Evolutionary conservation across 2,888 invertebrate genomes (phyloP), one percentile per base, ranked within the genome.

Genomic region (Megastigmus dorsalis): DNA sequence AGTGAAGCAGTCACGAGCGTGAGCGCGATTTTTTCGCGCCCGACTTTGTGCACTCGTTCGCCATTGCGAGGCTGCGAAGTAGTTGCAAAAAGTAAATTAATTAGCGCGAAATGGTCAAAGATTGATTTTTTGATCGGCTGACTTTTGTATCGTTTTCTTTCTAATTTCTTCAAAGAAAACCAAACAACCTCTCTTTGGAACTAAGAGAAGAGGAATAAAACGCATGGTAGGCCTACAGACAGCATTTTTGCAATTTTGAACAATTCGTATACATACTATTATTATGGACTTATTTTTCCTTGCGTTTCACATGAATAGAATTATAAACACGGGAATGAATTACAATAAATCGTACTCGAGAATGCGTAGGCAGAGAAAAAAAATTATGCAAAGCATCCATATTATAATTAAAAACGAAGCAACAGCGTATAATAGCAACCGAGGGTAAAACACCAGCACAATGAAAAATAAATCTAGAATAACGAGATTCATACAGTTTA

Each of bases 371-470:
- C 3, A 41, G 28, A 18, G n/a, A 50, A 33, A 50, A 63, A 20
- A 18, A 55, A n/a, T n/a, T n/a, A n/a, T n/a, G n/a, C n/a, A 38
- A 50, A 63, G 60, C 66, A 66, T 69, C 43, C 59, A 68, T 76
- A 76, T 73, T 77, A 77, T 65, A 77, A 75, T 54, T 60, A 60
- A 45, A 66, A 15, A 60, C 15, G 28, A 52, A 70, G 10, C 26
- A 66, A 66, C 63, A 33, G 57, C 48, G 36, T 50, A 63, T 55
- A 70, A 74, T 63, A 74, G 43, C 15, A 65, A 74, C 59, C 79
- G 82, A 83, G 82, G 82, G 80, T 79, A 81, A 81, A 84, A 84
- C 82, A 85, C 83, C 84, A 83, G 84, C 82, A 84, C 80, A 80
- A 82, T 80, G 77, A 82, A 80, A 78, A 75, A 78, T 77, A 80